phyloP scores from a whole-genome alignment of 2,113 vertebrate genomes.

The Halichoeres trimaculatus region DNA sequence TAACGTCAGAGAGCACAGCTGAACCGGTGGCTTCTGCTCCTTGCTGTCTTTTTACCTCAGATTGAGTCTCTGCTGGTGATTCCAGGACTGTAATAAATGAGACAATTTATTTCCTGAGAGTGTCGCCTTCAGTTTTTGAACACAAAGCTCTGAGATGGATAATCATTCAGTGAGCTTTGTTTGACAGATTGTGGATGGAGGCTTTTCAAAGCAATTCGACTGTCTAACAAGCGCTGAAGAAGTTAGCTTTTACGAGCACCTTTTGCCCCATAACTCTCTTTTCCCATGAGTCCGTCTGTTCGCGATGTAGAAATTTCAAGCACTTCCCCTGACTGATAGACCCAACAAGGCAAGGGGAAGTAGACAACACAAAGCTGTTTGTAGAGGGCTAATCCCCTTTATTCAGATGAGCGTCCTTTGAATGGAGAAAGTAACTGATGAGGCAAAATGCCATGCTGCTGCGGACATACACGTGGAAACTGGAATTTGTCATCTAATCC shows the following conservation, averaged over 20 bases:
- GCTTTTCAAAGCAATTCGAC: background rate
- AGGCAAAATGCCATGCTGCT: conserved; percentile 63
- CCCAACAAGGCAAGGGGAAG: conserved; percentile 20
- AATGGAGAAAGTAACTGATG: conserved; percentile 70
- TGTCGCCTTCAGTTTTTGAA: background rate
- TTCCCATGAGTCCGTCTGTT: conserved; percentile 64
- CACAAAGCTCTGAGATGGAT: background rate
- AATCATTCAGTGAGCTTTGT: background rate
- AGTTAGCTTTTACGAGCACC: background rate
- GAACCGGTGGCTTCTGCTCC: conserved; percentile 31
- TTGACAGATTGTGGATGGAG: background rate
- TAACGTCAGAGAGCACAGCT: conserved; percentile 15
- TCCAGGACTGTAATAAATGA: conserved; percentile 6
- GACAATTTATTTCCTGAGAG: background rate
- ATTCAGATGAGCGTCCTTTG: conserved; percentile 76
- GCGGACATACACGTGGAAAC: conserved; percentile 70
- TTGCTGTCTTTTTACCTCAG: background rate
- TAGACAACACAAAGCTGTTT: conserved; percentile 67
- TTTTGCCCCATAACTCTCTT: conserved; percentile 3
- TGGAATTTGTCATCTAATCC: conserved; percentile 77
- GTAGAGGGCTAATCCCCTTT: conserved; percentile 77
- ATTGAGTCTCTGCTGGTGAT: background rate
- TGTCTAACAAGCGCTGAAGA: background rate
- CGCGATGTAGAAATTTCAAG: conserved; percentile 18
- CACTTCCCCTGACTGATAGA: conserved; percentile 32